Conservation (phyloP, 1,140 invertebrate species). For the Galleria mellonella region DNA sequence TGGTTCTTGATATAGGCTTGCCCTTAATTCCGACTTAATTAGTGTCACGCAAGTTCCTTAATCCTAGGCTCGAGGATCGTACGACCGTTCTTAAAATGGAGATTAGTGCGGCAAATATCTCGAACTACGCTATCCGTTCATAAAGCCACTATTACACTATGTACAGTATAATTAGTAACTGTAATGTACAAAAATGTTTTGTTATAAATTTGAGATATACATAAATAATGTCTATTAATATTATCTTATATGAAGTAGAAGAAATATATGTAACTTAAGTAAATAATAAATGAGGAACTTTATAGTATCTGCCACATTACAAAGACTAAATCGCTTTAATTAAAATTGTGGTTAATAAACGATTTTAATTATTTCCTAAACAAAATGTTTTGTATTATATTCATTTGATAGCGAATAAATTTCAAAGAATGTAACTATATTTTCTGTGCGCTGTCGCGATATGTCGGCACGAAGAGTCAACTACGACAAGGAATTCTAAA, state of each 20-base stretch:
- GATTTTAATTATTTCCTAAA: too few species aligned
- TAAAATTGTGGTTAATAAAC: too few species aligned
- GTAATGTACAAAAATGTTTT: too few species aligned
- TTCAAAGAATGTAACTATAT: conserved; percentile 41
- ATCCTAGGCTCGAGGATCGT: conserved; percentile 67
- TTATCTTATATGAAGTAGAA: too few species aligned
- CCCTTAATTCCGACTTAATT: conserved; percentile 71
- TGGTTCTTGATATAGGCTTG: conserved; percentile 68
- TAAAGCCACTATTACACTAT: conserved; percentile 47
- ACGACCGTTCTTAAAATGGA: conserved; percentile 71
- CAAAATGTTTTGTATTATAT: too few species aligned
- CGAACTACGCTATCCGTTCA: conserved; percentile 58
- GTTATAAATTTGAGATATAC: too few species aligned
- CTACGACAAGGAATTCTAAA: conserved; percentile 61
- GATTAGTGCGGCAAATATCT: conserved; percentile 67
- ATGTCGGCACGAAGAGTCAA: conserved; percentile 57
- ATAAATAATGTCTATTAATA: too few species aligned
- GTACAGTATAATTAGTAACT: too few species aligned
- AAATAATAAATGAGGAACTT: too few species aligned
- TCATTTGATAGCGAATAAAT: conserved; percentile 6
- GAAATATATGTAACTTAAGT: too few species aligned
- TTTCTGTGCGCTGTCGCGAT: conserved; percentile 44
- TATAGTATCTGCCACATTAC: too few species aligned
- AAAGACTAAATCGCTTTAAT: too few species aligned
- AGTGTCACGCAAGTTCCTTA: conserved; percentile 72